phyloP scores from a whole-genome alignment of 2,888 invertebrate species.

The Oscheius sp. region DNA sequence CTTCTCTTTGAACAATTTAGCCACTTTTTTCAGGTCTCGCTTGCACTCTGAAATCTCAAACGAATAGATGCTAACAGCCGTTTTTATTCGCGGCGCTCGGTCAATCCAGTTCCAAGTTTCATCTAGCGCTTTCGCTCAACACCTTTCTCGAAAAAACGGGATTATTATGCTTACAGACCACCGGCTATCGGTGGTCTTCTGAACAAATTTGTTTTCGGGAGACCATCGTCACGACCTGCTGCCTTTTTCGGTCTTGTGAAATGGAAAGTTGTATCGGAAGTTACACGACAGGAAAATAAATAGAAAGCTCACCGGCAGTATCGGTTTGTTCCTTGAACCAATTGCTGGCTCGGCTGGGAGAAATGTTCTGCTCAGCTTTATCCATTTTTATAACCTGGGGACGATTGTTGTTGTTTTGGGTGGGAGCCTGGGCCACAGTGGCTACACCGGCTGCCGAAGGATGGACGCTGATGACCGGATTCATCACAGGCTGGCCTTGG shows the following conservation, averaged over 20 bases:
- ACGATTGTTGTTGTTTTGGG: background rate
- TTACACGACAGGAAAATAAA: too few relatives aligned
- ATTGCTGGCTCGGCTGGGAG: conserved; percentile 34
- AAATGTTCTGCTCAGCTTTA: background rate
- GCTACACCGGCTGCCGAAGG: conserved; percentile 14
- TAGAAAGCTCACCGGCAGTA: conserved; percentile 42
- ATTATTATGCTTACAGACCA: too few relatives aligned
- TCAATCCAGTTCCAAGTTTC: too few relatives aligned
- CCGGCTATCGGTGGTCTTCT: background rate
- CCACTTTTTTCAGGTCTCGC: conserved; percentile 53
- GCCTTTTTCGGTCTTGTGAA: conserved; percentile 11
- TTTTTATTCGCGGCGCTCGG: background rate
- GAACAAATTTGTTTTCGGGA: background rate
- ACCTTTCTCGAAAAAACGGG: too few relatives aligned
- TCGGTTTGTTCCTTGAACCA: conserved; percentile 62
- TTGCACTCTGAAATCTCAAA: conserved; percentile 28
- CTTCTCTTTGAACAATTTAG: conserved; percentile 65
- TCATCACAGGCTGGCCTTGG: background rate
- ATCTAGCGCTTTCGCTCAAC: too few relatives aligned
- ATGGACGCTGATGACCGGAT: background rate
- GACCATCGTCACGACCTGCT: background rate
- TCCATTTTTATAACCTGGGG: conserved; percentile 15
- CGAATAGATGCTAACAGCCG: background rate
- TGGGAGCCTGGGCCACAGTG: background rate
- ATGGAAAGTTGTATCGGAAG: conserved; percentile 16